A percentile compares a stretch with the other conserved stretches of the same genome.
Evolutionary conservation across 2,888 invertebrate genomes (phyloP).

Genomic region (Dynastes hyllus): DNA sequence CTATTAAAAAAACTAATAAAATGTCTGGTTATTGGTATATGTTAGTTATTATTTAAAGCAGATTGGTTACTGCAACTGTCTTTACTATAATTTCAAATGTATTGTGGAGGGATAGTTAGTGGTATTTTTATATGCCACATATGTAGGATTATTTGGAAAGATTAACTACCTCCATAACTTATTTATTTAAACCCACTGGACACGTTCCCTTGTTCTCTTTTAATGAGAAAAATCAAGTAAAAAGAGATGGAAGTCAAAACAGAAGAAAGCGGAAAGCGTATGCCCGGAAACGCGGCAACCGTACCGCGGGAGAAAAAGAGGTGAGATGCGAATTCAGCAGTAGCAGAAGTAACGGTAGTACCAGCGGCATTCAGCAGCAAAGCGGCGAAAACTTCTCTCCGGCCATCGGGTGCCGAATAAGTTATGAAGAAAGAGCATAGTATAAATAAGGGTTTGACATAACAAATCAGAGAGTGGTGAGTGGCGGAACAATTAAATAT

Average conservation of each 20-base stretch:
- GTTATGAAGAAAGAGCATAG: slow-evolving; percentile 52
- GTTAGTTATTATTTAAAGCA: too few relatives aligned
- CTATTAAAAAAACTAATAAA: too few relatives aligned
- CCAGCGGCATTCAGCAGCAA: background rate
- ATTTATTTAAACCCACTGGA: slow-evolving; percentile 3
- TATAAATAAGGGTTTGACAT: slow-evolving; percentile 52
- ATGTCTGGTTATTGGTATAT: too few relatives aligned
- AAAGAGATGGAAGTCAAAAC: background rate
- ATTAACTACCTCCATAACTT: too few relatives aligned
- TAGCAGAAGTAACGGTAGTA: background rate
- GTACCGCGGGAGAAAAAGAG: background rate
- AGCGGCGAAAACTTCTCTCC: slow-evolving; percentile 33
- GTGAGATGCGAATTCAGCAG: background rate
- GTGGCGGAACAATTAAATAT: slow-evolving; percentile 72
- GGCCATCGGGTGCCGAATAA: slow-evolving; percentile 46
- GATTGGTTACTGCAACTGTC: too few relatives aligned
- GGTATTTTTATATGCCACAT: too few relatives aligned
- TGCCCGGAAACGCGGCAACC: background rate
- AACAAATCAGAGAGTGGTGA: slow-evolving; percentile 57
- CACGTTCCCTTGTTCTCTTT: background rate
- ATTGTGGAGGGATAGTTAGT: too few relatives aligned
- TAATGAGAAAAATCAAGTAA: slow-evolving; percentile 3
- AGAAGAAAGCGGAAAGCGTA: background rate
- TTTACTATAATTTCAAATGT: too few relatives aligned
- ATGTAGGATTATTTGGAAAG: too few relatives aligned